Conservation (phyloP, 64 coral and sea anemone genomes). For the Actinia equina region DNA sequence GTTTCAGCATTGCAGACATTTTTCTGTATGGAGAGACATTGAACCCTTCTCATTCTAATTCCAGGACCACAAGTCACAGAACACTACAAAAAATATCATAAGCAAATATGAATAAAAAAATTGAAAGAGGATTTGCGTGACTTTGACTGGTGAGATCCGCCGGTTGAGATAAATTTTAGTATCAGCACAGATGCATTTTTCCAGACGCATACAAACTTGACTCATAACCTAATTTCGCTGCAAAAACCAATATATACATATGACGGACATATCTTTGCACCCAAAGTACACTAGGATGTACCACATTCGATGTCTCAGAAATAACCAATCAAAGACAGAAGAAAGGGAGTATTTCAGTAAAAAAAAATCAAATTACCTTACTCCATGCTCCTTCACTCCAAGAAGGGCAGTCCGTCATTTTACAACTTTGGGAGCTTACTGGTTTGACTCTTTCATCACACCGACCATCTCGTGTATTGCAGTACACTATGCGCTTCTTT, state of each 20-base stretch:
- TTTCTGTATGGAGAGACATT: constrained; percentile 21
- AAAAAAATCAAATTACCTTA: constrained; percentile 12
- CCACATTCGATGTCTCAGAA: too few species aligned
- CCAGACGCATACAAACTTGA: too few species aligned
- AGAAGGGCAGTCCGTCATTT: constrained; percentile 4
- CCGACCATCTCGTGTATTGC: constrained; percentile 28
- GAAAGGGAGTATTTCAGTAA: too few species aligned
- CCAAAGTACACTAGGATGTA: too few species aligned
- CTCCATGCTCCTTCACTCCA: constrained; percentile 34
- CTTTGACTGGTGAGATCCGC: background rate
- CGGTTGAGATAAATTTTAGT: background rate
- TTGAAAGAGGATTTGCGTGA: background rate
- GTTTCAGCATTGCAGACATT: background rate
- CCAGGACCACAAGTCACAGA: constrained; percentile 63
- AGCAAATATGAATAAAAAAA: background rate
- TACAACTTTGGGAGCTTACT: background rate
- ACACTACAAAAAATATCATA: background rate
- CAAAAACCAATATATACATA: too few species aligned
- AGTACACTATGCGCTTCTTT: constrained; percentile 30
- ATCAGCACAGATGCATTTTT: background rate
- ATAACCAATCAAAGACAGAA: too few species aligned
- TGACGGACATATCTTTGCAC: too few species aligned
- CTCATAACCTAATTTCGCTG: too few species aligned
- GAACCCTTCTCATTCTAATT: constrained; percentile 9
- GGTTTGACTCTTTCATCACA: constrained; percentile 54